These are phyloP conservation scores for Drosophila novamexicana DNA, from an alignment of 1,140 invertebrate genomes.

Conservation along the genomic window DNA sequence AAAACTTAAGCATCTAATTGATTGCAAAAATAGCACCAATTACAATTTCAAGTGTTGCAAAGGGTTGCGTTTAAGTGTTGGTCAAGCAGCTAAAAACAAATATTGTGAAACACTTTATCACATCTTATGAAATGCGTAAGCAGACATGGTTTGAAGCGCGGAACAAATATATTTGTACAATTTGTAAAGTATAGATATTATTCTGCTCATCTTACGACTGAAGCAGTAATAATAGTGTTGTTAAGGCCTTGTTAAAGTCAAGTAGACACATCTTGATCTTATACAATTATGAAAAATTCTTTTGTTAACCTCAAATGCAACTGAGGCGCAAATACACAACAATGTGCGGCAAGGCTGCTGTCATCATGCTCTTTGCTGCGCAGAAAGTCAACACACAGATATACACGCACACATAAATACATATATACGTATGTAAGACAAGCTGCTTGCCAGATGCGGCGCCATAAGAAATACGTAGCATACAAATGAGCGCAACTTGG, in stretches of 20 bases:
- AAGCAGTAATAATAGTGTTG: conserved; percentile 26
- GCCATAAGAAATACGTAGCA: conserved; percentile 41
- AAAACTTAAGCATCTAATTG: no score
- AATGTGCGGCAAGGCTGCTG: conserved; percentile 17
- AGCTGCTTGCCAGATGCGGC: background rate
- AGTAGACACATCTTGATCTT: conserved; percentile 24
- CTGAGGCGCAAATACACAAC: conserved; percentile 20
- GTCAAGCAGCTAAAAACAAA: no score
- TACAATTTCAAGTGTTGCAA: no score
- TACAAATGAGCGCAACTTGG: conserved; percentile 57
- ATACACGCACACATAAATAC: conserved; percentile 10
- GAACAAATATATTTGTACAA: no score
- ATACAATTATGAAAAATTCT: conserved; percentile 66
- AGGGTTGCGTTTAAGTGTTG: no score
- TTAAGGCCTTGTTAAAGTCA: conserved; percentile 36
- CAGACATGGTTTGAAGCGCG: no score
- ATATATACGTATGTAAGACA: background rate
- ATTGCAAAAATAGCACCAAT: no score
- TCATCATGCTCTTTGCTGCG: conserved; percentile 21
- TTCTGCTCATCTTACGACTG: no score
- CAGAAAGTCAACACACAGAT: conserved; percentile 1
- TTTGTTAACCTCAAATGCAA: conserved; percentile 23
- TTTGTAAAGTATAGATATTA: no score
- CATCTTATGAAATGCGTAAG: no score
- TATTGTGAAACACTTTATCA: no score